Evolutionary conservation across 2,888 invertebrate species (phyloP).

Genomic region (Dasypogon diadema): DNA sequence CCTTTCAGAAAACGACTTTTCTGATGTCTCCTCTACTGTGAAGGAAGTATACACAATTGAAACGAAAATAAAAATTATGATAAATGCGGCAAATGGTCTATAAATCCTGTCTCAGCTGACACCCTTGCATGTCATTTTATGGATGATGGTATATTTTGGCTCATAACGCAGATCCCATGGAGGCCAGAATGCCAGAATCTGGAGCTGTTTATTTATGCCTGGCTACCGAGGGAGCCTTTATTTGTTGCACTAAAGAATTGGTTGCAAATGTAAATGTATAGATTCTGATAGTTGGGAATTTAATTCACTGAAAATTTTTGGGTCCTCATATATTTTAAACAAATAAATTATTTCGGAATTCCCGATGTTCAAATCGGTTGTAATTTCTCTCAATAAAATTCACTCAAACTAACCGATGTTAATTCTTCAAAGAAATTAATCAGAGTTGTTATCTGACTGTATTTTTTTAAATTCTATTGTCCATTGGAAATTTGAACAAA

Average conservation of each 20-base stretch:
- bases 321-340: too few species aligned
- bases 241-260: conserved; percentile 9
- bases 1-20: background rate
- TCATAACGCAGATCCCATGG: background rate
- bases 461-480: too few species aligned
- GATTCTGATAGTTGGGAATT: too few species aligned
- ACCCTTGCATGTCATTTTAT: conserved; percentile 39
- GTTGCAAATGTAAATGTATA: too few species aligned
- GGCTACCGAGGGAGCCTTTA: conserved; percentile 5
- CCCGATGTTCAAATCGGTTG: too few species aligned
- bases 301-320: too few species aligned
- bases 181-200: conserved; percentile 4
- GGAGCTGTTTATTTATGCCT: conserved; percentile 24
- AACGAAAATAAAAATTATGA: conserved; percentile 44
- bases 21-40: background rate
- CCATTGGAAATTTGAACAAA: too few species aligned
- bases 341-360: too few species aligned
- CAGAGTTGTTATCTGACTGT: too few species aligned
- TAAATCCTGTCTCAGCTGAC: conserved; percentile 43
- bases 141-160: conserved; percentile 17
- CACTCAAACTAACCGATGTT: too few species aligned
- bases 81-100: conserved; percentile 43
- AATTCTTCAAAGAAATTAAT: too few species aligned
- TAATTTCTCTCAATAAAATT: too few species aligned
- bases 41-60: conserved; percentile 1